phyloP scores from a whole-genome alignment of 1,140 invertebrate species.

The Leptinotarsa lineolata region DNA sequence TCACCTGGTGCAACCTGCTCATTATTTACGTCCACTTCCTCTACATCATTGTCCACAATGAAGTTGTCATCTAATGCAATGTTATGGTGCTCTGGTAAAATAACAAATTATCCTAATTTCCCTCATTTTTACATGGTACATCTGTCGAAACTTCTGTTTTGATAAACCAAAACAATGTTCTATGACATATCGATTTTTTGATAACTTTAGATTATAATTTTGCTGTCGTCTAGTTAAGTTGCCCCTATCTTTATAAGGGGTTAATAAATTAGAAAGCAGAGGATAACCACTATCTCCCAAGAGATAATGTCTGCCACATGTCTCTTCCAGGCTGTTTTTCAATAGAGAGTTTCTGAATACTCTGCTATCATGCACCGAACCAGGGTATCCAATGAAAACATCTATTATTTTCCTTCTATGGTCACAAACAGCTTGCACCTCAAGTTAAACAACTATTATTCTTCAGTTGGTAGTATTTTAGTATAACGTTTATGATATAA shows the following conservation, averaged over 20 bases:
- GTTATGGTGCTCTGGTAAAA: constrained; percentile 38
- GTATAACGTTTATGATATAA: no score
- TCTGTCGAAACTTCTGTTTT: constrained; percentile 39
- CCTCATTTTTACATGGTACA: constrained; percentile 40
- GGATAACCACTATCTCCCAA: constrained; percentile 44
- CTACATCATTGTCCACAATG: no score
- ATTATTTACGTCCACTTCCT: no score
- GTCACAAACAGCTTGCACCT: constrained; percentile 35
- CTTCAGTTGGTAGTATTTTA: no score
- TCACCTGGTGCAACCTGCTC: no score
- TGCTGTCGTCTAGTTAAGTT: constrained; percentile 27
- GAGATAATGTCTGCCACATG: constrained; percentile 36
- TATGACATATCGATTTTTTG: constrained; percentile 34
- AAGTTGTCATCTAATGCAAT: constrained; percentile 33
- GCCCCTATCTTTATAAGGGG: constrained; percentile 40
- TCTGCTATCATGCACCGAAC: no score
- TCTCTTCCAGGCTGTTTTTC: constrained; percentile 25
- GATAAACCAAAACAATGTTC: constrained; percentile 43
- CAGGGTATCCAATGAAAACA: no score
- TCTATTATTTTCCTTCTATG: constrained; percentile 38
- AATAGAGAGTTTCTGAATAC: constrained; percentile 36
- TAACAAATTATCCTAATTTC: constrained; percentile 28
- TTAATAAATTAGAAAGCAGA: constrained; percentile 31
- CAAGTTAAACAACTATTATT: constrained; percentile 3
- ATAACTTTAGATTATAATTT: constrained; percentile 33